phyloP scores from a whole-genome alignment of 2,888 invertebrate species.

The Acleris laterana region DNA sequence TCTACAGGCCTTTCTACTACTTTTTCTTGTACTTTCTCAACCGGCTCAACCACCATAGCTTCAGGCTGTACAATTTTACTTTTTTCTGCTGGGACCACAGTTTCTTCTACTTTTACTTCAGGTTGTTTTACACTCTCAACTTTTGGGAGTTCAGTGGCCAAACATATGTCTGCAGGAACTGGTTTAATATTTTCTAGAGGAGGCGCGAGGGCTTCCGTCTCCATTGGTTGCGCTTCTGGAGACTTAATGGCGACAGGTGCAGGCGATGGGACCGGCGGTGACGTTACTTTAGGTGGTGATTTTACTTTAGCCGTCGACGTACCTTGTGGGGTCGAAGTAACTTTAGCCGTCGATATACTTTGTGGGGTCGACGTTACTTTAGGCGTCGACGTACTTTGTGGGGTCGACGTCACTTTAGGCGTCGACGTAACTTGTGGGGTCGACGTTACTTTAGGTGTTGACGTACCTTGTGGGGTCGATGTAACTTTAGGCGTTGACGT shows the following conservation, averaged over 20 bases:
- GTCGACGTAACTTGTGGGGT: too few relatives aligned
- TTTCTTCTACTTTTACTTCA: constrained; percentile 33
- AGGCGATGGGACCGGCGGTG: background rate
- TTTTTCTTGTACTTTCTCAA: constrained; percentile 38
- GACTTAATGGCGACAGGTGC: constrained; percentile 50
- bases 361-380: background rate
- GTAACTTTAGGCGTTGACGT: too few relatives aligned
- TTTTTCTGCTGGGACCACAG: constrained; percentile 35
- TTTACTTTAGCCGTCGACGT: background rate
- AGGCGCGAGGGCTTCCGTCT: constrained; percentile 65
- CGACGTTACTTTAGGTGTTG: too few relatives aligned
- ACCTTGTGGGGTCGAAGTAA: background rate
- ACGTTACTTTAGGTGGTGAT: background rate
- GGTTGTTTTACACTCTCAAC: constrained; percentile 30
- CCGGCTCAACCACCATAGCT: constrained; percentile 39
- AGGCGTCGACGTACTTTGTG: too few relatives aligned
- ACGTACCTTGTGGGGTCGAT: too few relatives aligned
- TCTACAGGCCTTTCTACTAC: constrained; percentile 39
- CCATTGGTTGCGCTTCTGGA: constrained; percentile 60
- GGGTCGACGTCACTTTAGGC: too few relatives aligned
- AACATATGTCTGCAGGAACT: constrained; percentile 56
- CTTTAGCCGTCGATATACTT: background rate
- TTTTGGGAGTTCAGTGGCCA: constrained; percentile 56
- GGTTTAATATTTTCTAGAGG: constrained; percentile 62
- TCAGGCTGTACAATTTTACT: constrained; percentile 27